Evolutionary conservation across 2,113 vertebrate genomes (phyloP), one percentile per base, ranked within the genome.

Genomic region (Meriones unguiculatus): DNA sequence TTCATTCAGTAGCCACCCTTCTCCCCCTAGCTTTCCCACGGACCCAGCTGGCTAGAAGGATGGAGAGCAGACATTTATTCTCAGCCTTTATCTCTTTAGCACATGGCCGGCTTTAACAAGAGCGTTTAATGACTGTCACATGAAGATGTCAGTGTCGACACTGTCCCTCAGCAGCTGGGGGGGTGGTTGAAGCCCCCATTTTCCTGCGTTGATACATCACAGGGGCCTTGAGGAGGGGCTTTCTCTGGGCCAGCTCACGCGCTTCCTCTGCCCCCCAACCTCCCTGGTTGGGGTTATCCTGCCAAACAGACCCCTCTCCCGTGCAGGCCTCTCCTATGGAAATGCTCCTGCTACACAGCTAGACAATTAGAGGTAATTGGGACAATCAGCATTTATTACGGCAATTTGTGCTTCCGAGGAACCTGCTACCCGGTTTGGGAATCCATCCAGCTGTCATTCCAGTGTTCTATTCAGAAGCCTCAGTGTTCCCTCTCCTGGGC

Each of bases 301-400:
- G 81, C 87, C 84, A 90, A 93, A 87, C 18, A 72, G 67, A 67
- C 72, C 35, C 35, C 28, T 92, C 57, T 97, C 85, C 81, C 46
- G 91, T 89, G 38, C 82, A 38, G 9, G 69, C 91, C 65, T 97
- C 65, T 77, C 89, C 95, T 94, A 69, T 80, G 89, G 90, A 94
- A 97, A 97, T 89, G 65, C 38, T 95, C 90, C 92, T 94, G 92
- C 95, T 89, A 84, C 94, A 96, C 77, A 96, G 96, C 95, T 87
- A 97, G 93, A 98, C 96, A 98, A 98, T 98, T 98, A 98, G 96
- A 98, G 96, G 96, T 98, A 98, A 98, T 98, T 98, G 97, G 97
- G 95, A 98, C 96, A 97, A 98, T 97, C 41, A 65, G 88, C 96
- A 96, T 98, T 98, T 98, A 97, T 98, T 98, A 97, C 95, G 96